These are phyloP conservation scores for Fabriciana adippe DNA, from an alignment of 2,888 invertebrate genomes.

Conservation along the genomic window DNA sequence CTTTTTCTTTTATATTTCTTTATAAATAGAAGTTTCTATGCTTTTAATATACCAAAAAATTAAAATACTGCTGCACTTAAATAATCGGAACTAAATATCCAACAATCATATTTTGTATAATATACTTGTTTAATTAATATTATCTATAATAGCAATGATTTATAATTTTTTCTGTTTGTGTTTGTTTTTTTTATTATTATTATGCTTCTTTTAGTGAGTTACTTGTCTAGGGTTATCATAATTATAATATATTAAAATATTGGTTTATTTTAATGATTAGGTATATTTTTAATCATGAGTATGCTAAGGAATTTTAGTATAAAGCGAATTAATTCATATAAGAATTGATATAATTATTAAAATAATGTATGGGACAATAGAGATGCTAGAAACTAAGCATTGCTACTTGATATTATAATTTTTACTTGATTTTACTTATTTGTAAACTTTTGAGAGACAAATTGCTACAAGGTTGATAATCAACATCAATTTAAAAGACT, in stretches of 20 bases:
- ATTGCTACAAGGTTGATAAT: slow-evolving; percentile 78
- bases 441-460: slow-evolving; percentile 81
- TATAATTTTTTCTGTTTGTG: slow-evolving; percentile 3
- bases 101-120: not conserved
- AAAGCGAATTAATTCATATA: slow-evolving; percentile 27
- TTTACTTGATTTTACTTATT: slow-evolving; percentile 49
- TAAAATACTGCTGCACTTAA: not conserved
- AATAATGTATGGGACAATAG: slow-evolving; percentile 61
- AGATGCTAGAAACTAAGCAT: slow-evolving; percentile 54
- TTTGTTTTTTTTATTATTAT: not conserved
- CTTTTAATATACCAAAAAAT: not conserved
- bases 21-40: not conserved
- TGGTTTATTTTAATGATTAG: slow-evolving; percentile 4
- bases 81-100: not conserved
- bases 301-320: slow-evolving; percentile 27
- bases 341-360: slow-evolving; percentile 40
- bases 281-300: slow-evolving; percentile 17
- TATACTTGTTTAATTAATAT: too few species aligned
- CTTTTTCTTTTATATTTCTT: not conserved
- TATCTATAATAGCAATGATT: too few species aligned
- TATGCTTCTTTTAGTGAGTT: not conserved
- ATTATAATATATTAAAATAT: not conserved
- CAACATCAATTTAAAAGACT: slow-evolving; percentile 84
- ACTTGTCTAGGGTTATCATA: not conserved
- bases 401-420: slow-evolving; percentile 38